Evolutionary conservation across 2,797 vertebrate genomes (phyloP).

Genomic region (Peromyscus nudipes): DNA sequence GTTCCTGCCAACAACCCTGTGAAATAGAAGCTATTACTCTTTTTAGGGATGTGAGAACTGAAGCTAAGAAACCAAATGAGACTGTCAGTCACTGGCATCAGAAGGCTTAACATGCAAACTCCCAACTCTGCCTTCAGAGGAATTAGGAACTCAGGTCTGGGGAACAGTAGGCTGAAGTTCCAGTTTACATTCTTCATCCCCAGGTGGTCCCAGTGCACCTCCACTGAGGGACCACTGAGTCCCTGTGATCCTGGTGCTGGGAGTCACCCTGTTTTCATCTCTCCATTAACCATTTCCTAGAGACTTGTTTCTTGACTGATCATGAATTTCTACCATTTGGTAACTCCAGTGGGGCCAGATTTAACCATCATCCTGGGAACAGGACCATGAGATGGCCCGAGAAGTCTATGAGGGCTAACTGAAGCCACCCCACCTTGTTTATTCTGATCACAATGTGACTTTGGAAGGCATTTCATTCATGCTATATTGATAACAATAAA

Average conservation of each 20-base stretch:
- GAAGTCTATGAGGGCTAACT: not conserved
- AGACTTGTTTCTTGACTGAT: not conserved
- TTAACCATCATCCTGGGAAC: not conserved
- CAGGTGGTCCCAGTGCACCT: not conserved
- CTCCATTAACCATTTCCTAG: not conserved
- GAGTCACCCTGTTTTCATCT: not conserved
- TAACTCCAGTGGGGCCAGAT: not conserved
- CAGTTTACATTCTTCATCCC: not conserved
- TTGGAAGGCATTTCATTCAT: not conserved
- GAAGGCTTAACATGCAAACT: not conserved
- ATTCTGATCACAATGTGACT: not conserved
- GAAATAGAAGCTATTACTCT: conserved; percentile 47
- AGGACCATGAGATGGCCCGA: not conserved
- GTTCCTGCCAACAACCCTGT: conserved; percentile 68
- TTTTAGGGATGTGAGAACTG: conserved; percentile 64
- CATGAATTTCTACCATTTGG: not conserved
- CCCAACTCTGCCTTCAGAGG: not conserved
- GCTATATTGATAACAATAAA: not conserved
- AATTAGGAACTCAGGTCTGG: not conserved
- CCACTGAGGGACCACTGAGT: not conserved
- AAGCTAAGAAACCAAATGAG: conserved; percentile 30
- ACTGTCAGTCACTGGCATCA: not conserved
- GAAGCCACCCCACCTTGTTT: not conserved
- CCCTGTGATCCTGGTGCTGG: not conserved
- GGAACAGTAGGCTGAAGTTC: not conserved